Base-by-base conservation (phyloP, 1,140 invertebrate species). In the Portunus trituberculatus region DNA sequence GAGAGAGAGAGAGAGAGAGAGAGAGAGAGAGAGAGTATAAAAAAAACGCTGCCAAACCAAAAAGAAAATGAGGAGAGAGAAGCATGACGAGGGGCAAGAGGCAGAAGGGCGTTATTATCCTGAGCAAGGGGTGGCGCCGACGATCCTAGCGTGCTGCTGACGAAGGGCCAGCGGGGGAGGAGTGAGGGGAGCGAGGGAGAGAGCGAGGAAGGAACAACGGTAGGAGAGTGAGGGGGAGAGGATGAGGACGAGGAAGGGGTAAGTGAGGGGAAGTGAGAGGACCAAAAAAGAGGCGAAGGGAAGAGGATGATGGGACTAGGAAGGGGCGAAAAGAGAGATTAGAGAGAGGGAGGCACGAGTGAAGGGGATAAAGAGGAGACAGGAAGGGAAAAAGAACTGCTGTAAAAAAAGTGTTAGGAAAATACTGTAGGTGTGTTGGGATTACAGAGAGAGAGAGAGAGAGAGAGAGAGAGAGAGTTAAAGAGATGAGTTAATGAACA, bases 381-480 rank as follows among this genome's bases (percentile, higher is more conserved):
- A 86, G 83, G 83, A 39, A 39, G 12, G 12, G 83, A 86, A 39
- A 39, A 39, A 39, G 12, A 59, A 59, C 2, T 16, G 52, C 20
- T 59, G 52, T 59, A 20, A 59, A 59, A 59, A 59, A 59, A 16
- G 52, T 59, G 20, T 59, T 59, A 59, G 12, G 12, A 59, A 59
- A 59, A 59, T 16, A 59, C 52, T 52, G 6, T 6, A 52, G 14
- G 14, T 6, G 52, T 16, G 52, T 59, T 59, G 52, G 20, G 8
- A 4, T 59, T 12, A 25, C 4, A 86, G 83, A 86, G 83, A 86
- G 83, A 86, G 83, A 86, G 83, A 86, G 83, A 86, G 83, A 86
- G 83, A 86, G 83, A 86, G 83, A 86, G 83, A 86, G 83, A 86
- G 83, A 86, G 83, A 86, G 83, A 86, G 39, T 39, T 39, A 6